Evolutionary conservation across 2,888 invertebrate species (phyloP).

Genomic region (Leucania comma): DNA sequence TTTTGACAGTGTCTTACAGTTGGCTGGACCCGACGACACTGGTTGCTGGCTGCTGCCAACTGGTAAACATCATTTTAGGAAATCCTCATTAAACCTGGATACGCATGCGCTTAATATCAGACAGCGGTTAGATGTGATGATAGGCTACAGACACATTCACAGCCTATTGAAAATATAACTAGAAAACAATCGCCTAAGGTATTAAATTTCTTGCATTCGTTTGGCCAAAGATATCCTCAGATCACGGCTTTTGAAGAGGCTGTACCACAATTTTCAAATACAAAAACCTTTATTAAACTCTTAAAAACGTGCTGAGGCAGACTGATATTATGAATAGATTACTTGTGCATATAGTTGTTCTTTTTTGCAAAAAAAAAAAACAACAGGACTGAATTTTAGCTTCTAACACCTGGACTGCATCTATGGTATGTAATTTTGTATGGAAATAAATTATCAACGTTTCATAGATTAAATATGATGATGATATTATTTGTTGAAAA

Average conservation of each 20-base stretch:
- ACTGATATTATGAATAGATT: slow-evolving; percentile 10
- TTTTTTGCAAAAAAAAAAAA: slow-evolving; percentile 3
- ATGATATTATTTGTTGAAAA: neutral
- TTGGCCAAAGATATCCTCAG: slow-evolving; percentile 1
- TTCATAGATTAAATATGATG: neutral
- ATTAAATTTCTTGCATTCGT: neutral
- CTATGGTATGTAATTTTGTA: neutral
- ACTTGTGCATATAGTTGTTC: neutral
- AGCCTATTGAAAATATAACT: slow-evolving; percentile 22
- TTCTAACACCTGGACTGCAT: slow-evolving; percentile 10
- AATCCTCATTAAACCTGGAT: neutral
- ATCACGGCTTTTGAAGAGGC: slow-evolving; percentile 17
- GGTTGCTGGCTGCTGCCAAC: too few species aligned
- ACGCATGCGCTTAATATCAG: neutral
- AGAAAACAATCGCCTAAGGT: slow-evolving; percentile 5
- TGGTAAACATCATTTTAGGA: too few species aligned
- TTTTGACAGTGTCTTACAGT: too few species aligned
- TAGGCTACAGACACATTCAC: slow-evolving; percentile 11
- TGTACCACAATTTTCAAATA: slow-evolving; percentile 27
- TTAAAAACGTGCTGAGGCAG: slow-evolving; percentile 18
- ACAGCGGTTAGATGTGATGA: slow-evolving; percentile 10
- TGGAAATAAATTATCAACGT: neutral
- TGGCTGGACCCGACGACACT: too few species aligned
- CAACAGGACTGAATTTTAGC: slow-evolving; percentile 4
- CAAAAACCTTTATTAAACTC: slow-evolving; percentile 22